Evolutionary conservation across 2,888 invertebrate genomes (phyloP).

Genomic region (Drosophila basisetae): DNA sequence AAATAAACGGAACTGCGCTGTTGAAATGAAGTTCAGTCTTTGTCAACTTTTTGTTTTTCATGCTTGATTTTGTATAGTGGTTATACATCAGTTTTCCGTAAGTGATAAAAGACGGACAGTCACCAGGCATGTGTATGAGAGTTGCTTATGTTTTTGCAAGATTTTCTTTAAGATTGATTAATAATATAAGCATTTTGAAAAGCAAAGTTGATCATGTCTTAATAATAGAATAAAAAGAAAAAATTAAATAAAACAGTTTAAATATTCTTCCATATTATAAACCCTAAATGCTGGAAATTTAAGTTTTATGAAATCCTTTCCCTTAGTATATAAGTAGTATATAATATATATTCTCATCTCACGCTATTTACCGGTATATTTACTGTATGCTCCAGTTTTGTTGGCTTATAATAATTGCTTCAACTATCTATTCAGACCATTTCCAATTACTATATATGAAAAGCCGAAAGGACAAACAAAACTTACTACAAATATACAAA

Average conservation of each 20-base stretch:
- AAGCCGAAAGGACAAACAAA: conserved; percentile 2
- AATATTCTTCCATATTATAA: not conserved
- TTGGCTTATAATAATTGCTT: conserved; percentile 1
- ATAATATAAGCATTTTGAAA: not conserved
- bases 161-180: not conserved
- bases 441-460: conserved; percentile 1
- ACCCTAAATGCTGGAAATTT: not conserved
- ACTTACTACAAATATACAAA: not conserved
- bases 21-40: conserved; percentile 1
- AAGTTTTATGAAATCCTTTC: not conserved
- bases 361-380: not conserved
- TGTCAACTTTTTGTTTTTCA: not conserved
- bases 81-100: conserved; percentile 4
- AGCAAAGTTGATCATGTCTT: not conserved
- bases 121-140: not conserved
- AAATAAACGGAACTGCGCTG: conserved; percentile 11
- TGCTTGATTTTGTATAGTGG: not conserved
- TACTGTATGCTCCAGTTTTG: conserved; percentile 1
- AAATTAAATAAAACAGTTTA: not conserved
- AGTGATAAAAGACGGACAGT: not conserved
- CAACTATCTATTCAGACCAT: conserved; percentile 17
- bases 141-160: not conserved
- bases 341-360: conserved; percentile 1
- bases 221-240: not conserved
- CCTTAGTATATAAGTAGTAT: not conserved